Conservation (phyloP, 1,140 invertebrate species). For the Parasteatoda tepidariorum region DNA sequence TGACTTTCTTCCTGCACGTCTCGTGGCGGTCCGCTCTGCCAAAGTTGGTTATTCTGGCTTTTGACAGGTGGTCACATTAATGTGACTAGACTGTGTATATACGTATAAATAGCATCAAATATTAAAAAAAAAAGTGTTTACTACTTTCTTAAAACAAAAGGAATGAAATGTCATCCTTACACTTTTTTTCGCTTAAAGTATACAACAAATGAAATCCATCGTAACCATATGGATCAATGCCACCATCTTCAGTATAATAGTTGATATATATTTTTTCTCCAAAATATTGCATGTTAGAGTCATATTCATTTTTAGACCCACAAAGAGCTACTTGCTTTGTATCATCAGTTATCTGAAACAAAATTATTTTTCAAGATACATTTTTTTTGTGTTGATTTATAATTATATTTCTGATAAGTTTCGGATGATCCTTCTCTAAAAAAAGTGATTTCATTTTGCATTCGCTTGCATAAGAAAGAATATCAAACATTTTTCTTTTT, state of each 20-base stretch:
- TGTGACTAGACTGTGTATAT: no score
- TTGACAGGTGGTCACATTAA: no score
- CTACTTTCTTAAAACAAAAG: no score
- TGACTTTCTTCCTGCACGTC: no score
- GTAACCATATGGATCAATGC: neutral
- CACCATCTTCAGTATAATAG: neutral
- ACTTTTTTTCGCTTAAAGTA: neutral
- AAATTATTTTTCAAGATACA: neutral
- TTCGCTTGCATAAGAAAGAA: no score
- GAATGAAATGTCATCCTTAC: no score
- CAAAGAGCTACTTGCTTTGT: neutral
- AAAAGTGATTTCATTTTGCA: neutral
- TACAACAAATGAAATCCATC: conserved; percentile 7
- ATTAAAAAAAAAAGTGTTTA: no score
- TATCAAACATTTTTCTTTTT: no score
- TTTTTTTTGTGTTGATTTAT: neutral
- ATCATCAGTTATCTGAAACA: neutral
- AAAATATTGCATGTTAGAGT: conserved; percentile 30
- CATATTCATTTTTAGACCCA: conserved; percentile 5
- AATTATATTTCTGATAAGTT: neutral
- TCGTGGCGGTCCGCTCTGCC: no score
- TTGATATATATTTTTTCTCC: neutral
- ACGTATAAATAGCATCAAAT: no score
- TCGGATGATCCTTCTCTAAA: no score
- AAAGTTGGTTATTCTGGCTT: no score